Evolutionary conservation across 2,797 vertebrate genomes (phyloP).

Genomic region (Phrynocephalus vlangalii): DNA sequence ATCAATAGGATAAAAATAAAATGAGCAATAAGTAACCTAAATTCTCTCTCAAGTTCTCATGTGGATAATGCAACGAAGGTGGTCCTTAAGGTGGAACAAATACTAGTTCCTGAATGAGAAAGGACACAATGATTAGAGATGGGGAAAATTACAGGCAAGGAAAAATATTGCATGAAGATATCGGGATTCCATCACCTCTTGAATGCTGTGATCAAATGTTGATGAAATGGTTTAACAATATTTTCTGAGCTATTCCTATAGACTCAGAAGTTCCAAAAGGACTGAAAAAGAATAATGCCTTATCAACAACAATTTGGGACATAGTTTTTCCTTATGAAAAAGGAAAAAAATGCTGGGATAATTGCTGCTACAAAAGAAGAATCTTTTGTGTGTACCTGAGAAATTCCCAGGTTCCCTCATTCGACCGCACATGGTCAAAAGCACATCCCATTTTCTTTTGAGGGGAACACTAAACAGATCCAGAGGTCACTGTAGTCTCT

Average conservation of each 20-base stretch:
- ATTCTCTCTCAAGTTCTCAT: not conserved
- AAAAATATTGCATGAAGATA: not conserved
- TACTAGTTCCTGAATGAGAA: not conserved
- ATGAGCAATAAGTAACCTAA: not conserved
- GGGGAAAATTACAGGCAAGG: not conserved
- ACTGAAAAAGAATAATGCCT: not conserved
- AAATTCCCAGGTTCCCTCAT: not conserved
- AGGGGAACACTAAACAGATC: not conserved
- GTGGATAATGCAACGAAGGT: not conserved
- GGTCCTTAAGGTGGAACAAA: no score
- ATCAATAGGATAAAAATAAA: not conserved
- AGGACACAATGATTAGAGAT: not conserved
- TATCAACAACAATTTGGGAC: not conserved
- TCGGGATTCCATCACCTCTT: not conserved
- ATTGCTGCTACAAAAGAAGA: no score
- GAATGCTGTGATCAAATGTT: not conserved
- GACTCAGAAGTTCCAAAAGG: not conserved
- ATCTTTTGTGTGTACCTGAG: not conserved
- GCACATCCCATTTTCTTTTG: not conserved
- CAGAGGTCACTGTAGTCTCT: not conserved
- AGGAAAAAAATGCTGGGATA: not conserved
- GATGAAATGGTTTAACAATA: not conserved
- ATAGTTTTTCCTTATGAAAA: not conserved
- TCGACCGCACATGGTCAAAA: not conserved
- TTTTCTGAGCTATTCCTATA: not conserved